Base-by-base conservation (phyloP, 2,797 vertebrate genomes). In the Sebastiscus albofasciatus region DNA sequence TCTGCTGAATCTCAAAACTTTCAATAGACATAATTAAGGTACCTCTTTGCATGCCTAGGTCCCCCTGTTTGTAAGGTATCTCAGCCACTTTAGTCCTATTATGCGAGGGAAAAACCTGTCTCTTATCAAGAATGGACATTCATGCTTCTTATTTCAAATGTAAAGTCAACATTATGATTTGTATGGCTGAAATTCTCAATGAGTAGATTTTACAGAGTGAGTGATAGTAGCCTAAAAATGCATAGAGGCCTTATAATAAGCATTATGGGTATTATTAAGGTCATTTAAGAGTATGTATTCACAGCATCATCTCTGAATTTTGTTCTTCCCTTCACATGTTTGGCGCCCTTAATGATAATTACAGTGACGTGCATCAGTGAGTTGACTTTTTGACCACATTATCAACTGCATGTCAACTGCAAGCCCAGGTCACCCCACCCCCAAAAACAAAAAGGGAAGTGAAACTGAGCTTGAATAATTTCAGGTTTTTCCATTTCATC, bases 321-420 rank as follows among this genome's bases (percentile, higher is more conserved):
- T 49, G 33, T 31, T 72, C 27, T 58, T 49, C 33, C 65, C 55
- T 59, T 14, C 39, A 71, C 20, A n/a, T n/a, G 14, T 42, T 74
- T 67, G 61, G 34, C 13, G 6, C 24, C 52, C 55, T 72, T 81
- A 87, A 80, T 83, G 5, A 72, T 74, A 79, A 87, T 74, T 67
- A 72, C 18, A 73, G 7, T 4, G 27, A 56, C 29, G 26, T 31
- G 62, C 26, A 67, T 65, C 13, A 18, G 36, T 27, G n/a, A 61
- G 46, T 54, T 42, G 8, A 75, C 49, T 59, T 56, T 39, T 42
- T 7, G 39, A 56, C 34, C 14, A 29, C 31, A 65, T 65, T 27
- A 42, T 79, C 16, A 52, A 22, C 26, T 20, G 18, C 24, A 49
- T n/a, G 16, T 8, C 7, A 54, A 18, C 2, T 24, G 24, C n/a